Conservation (phyloP, 2,113 vertebrate species). For the Capricornis sumatraensis region DNA sequence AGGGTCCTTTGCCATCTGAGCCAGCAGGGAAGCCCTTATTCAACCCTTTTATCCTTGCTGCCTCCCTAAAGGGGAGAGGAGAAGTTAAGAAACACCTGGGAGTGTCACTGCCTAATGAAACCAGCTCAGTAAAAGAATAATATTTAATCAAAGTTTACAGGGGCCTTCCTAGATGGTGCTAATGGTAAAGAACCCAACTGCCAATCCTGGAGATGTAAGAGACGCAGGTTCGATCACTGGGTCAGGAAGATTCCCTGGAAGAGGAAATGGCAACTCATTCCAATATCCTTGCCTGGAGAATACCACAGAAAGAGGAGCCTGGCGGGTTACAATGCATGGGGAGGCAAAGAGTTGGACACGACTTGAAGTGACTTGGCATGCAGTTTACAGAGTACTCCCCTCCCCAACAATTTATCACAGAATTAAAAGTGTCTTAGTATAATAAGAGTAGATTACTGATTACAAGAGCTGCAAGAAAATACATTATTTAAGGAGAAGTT, state of each 20-base stretch:
- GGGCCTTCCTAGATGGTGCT: not conserved
- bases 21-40: not conserved
- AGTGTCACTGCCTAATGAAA: not conserved
- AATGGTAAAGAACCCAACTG: not conserved
- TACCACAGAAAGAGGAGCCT: not conserved
- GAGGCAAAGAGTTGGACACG: not conserved
- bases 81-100: not conserved
- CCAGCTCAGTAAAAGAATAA: not conserved
- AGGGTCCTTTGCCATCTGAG: not conserved
- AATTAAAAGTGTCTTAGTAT: not conserved
- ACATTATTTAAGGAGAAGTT: not conserved
- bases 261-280: not conserved
- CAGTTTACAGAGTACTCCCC: not conserved
- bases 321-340: not conserved
- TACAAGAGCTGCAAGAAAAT: not conserved
- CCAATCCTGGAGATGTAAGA: not conserved
- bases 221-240: fast-evolving
- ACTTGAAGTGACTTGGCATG: not conserved
- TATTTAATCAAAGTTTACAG: not conserved
- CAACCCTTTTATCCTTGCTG: not conserved
- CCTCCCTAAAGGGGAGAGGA: not conserved
- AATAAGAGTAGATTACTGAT: not conserved
- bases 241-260: not conserved
- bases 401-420: not conserved
- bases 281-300: not conserved